Evolutionary conservation across 2,113 vertebrate species (phyloP).

Genomic region (human (Homo sapiens)): DNA sequence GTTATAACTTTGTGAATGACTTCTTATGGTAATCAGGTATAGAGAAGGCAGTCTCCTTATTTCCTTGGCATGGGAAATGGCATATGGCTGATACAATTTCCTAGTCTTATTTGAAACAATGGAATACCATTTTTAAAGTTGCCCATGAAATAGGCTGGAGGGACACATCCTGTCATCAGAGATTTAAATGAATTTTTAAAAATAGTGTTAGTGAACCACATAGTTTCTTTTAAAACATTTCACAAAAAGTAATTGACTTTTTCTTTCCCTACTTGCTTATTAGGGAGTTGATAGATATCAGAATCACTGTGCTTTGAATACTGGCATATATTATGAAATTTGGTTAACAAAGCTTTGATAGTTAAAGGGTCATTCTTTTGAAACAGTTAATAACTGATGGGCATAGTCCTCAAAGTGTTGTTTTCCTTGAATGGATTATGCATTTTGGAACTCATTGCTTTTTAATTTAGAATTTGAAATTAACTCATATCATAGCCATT

Average conservation of each 20-base stretch:
- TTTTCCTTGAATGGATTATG: slow-evolving; percentile 66
- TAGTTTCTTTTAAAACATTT: background rate
- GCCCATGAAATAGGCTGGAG: background rate
- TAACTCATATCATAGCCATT: slow-evolving; percentile 79
- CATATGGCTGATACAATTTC: background rate
- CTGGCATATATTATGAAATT: background rate
- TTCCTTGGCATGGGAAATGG: background rate
- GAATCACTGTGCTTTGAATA: background rate
- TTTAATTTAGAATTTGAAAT: slow-evolving; percentile 83
- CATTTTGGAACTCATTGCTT: slow-evolving; percentile 75
- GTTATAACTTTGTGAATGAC: background rate
- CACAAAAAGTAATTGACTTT: background rate
- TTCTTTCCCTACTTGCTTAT: background rate
- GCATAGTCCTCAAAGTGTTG: slow-evolving; percentile 24
- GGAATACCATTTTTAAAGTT: background rate
- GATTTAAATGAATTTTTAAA: background rate
- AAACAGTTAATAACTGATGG: slow-evolving; percentile 54
- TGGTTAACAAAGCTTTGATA: slow-evolving; percentile 38
- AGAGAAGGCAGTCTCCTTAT: background rate
- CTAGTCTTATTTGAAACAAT: background rate
- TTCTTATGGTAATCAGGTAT: background rate
- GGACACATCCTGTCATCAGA: background rate
- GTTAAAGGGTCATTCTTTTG: slow-evolving; percentile 29
- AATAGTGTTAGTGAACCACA: background rate
- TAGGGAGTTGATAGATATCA: background rate